Conservation (phyloP, 2,888 invertebrate species). For the Podotricha telesiphe region DNA sequence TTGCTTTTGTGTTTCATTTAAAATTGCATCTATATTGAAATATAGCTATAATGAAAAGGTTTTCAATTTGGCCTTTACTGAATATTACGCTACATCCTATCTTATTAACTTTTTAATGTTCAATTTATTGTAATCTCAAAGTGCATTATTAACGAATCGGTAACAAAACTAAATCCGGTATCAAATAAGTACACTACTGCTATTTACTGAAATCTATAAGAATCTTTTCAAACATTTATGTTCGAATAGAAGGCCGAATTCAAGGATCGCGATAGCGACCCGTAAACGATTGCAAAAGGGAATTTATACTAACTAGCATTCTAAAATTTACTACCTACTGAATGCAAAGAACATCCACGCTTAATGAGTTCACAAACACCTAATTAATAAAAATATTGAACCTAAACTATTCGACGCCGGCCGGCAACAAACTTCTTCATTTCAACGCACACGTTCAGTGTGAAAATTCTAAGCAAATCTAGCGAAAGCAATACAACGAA, state of each 20-base stretch:
- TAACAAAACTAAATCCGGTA: constrained; percentile 45
- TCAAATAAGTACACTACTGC: constrained; percentile 33
- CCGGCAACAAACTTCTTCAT: constrained; percentile 59
- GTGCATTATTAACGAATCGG: constrained; percentile 71
- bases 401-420: constrained; percentile 70
- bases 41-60: constrained; percentile 28
- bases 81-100: constrained; percentile 20
- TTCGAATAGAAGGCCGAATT: constrained; percentile 35
- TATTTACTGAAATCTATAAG: constrained; percentile 12
- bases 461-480: constrained; percentile 5
- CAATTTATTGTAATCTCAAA: constrained; percentile 53
- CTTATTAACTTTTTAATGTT: constrained; percentile 18
- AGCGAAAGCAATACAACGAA: constrained; percentile 1
- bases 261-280: constrained; percentile 36
- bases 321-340: constrained; percentile 83
- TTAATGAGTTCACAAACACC: constrained; percentile 77
- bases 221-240: constrained; percentile 5
- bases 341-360: constrained; percentile 76
- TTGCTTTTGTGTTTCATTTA: constrained; percentile 31
- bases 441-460: constrained; percentile 26
- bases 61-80: constrained; percentile 17
- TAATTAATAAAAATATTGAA: constrained; percentile 77
- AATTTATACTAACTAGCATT: constrained; percentile 83
- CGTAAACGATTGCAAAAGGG: constrained; percentile 61
- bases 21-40: constrained; percentile 36